Percentiles rank a stretch among this genome's conserved stretches.
These are phyloP conservation scores for Apotomis capreana DNA, from an alignment of 2,888 invertebrate genomes.

Conservation along the genomic window DNA sequence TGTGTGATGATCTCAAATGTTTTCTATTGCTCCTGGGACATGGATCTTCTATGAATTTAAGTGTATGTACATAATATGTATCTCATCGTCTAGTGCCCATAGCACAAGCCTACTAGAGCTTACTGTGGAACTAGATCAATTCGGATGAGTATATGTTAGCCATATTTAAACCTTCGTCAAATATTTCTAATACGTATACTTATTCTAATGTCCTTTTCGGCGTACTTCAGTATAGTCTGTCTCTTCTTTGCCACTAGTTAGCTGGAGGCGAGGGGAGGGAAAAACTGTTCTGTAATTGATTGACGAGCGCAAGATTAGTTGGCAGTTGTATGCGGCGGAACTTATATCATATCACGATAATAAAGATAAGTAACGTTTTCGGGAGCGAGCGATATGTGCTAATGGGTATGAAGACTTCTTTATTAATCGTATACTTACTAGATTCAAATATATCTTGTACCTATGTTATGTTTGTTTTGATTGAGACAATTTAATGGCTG, in stretches of 20 bases:
- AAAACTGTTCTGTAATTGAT: slow-evolving; percentile 76
- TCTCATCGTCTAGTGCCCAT: too few relatives aligned
- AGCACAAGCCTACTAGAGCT: too few relatives aligned
- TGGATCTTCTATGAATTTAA: too few relatives aligned
- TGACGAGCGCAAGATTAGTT: slow-evolving; percentile 74
- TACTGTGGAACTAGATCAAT: too few relatives aligned
- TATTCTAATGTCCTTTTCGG: not conserved
- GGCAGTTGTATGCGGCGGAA: slow-evolving; percentile 46
- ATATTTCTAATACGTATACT: not conserved
- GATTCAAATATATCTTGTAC: too few relatives aligned
- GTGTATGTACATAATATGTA: too few relatives aligned
- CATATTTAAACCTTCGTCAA: too few relatives aligned
- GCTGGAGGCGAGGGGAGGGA: slow-evolving; percentile 49
- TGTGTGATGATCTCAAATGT: too few relatives aligned
- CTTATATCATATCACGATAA: slow-evolving; percentile 29
- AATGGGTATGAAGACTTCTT: not conserved
- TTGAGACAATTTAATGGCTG: too few relatives aligned
- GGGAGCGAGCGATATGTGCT: slow-evolving; percentile 9
- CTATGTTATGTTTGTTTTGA: too few relatives aligned
- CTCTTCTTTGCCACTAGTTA: slow-evolving; percentile 38
- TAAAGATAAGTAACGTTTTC: slow-evolving; percentile 25
- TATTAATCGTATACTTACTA: not conserved
- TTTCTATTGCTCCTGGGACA: too few relatives aligned
- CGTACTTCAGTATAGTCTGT: not conserved
- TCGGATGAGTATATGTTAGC: too few relatives aligned